These are phyloP conservation scores for Orientallactaga bullata DNA, from an alignment of 2,113 vertebrate species.

Conservation along the genomic window DNA sequence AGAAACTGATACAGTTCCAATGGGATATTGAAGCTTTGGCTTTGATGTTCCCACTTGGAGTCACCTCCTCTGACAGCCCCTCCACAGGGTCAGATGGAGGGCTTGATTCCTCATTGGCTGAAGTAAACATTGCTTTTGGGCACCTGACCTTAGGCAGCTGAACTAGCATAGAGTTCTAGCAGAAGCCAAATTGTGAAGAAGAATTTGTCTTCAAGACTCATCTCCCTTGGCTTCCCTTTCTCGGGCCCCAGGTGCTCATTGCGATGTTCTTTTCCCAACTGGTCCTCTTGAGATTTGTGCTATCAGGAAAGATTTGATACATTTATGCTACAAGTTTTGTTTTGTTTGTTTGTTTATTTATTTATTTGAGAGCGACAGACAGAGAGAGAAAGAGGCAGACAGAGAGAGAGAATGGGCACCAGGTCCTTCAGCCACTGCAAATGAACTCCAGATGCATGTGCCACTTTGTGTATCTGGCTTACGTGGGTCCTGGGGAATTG, in stretches of 20 bases:
- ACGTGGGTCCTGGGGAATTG: too few relatives aligned
- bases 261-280: not conserved
- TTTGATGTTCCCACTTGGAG: not conserved
- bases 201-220: not conserved
- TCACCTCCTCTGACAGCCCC: not conserved
- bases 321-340: conserved; percentile 9
- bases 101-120: not conserved
- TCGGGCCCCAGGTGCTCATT: not conserved
- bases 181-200: not conserved
- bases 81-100: not conserved
- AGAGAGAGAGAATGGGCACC: too few relatives aligned
- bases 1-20: not conserved
- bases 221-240: not conserved
- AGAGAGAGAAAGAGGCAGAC: too few relatives aligned
- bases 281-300: conserved; percentile 22
- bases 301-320: conserved; percentile 10
- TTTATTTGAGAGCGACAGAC: too few relatives aligned
- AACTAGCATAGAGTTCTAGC: not conserved
- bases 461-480: too few relatives aligned
- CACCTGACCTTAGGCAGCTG: not conserved
- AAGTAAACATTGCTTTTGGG: conserved; percentile 2
- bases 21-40: not conserved
- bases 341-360: too few relatives aligned
- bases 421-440: too few relatives aligned
- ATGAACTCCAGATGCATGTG: too few relatives aligned